phyloP scores from a whole-genome alignment of 2,113 vertebrate genomes.

The Echinops telfairi region DNA sequence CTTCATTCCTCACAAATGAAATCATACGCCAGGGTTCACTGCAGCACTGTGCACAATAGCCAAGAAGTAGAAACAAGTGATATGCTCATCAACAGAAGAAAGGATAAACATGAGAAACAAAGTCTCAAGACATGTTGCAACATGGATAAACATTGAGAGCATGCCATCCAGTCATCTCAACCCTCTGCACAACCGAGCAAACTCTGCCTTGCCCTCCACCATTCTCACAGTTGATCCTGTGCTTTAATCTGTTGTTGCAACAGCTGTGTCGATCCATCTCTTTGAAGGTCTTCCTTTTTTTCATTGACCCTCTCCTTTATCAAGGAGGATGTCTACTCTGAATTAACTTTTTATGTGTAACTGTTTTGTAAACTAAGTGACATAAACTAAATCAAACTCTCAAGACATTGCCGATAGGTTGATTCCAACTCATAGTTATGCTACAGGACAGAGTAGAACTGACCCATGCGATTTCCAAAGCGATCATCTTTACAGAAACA shows the following conservation, averaged over 20 bases:
- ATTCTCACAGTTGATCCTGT: too few species aligned
- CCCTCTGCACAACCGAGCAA: too few species aligned
- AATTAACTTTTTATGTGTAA: conserved; percentile 44
- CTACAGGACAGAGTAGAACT: not conserved
- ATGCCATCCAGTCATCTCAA: not conserved
- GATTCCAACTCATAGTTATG: not conserved
- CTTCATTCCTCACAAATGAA: not conserved
- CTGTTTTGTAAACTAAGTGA: not conserved
- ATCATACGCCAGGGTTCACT: not conserved
- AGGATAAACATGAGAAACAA: not conserved
- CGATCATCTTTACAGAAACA: not conserved
- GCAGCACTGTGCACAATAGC: not conserved
- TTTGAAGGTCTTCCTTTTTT: too few species aligned
- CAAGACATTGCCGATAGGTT: not conserved
- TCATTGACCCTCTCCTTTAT: too few species aligned
- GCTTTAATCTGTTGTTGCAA: not conserved
- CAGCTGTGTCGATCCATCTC: too few species aligned
- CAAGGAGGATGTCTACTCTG: not conserved
- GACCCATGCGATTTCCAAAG: not conserved
- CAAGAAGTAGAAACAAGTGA: not conserved
- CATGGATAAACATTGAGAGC: not conserved
- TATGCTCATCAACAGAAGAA: not conserved
- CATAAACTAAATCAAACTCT: not conserved
- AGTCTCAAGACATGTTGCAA: not conserved
- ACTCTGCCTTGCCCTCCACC: too few species aligned